phyloP scores from a whole-genome alignment of 2,797 vertebrate species.

The Enteromius thamalakanensis region DNA sequence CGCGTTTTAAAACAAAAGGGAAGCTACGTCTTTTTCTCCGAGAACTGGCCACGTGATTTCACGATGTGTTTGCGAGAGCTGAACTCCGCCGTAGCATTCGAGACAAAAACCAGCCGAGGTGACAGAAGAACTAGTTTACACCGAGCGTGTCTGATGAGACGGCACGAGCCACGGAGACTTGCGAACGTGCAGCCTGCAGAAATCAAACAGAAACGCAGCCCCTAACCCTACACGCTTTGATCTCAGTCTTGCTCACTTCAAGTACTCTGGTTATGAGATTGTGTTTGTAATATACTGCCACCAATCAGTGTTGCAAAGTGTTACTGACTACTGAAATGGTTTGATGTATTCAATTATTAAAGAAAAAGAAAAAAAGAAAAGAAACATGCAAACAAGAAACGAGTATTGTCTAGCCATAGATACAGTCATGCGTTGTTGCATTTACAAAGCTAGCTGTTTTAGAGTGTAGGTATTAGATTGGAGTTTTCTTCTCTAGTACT shows the following conservation, averaged over 20 bases:
- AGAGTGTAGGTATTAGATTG: conserved; percentile 77
- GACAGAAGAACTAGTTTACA: conserved; percentile 69
- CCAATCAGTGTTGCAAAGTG: conserved; percentile 83
- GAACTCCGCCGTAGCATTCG: conserved; percentile 61
- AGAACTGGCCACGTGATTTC: conserved; percentile 18
- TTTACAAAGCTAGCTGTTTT: conserved; percentile 82
- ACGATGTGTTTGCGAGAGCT: conserved; percentile 40
- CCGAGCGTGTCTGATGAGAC: conserved; percentile 60
- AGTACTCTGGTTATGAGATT: conserved; percentile 75
- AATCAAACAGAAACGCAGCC: conserved; percentile 60
- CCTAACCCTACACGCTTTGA: conserved; percentile 62
- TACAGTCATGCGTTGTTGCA: conserved; percentile 82
- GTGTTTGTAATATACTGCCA: conserved; percentile 84
- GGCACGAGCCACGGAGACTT: conserved; percentile 58
- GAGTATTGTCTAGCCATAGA: conserved; percentile 83
- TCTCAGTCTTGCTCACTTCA: conserved; percentile 71
- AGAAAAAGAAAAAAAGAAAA: conserved; percentile 68
- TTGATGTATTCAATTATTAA: conserved; percentile 84
- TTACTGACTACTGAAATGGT: conserved; percentile 86
- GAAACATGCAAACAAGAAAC: conserved; percentile 74
- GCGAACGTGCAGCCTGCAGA: conserved; percentile 55
- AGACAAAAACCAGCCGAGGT: conserved; percentile 66
- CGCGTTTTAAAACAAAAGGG: conserved; percentile 39
- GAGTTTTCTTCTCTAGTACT: conserved; percentile 82
- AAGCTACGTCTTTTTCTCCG: conserved; percentile 44